A percentile compares a stretch with the other conserved stretches of the same genome.
Evolutionary conservation across 2,888 invertebrate species (phyloP).

Genomic region (Hydropsyche betteni): DNA sequence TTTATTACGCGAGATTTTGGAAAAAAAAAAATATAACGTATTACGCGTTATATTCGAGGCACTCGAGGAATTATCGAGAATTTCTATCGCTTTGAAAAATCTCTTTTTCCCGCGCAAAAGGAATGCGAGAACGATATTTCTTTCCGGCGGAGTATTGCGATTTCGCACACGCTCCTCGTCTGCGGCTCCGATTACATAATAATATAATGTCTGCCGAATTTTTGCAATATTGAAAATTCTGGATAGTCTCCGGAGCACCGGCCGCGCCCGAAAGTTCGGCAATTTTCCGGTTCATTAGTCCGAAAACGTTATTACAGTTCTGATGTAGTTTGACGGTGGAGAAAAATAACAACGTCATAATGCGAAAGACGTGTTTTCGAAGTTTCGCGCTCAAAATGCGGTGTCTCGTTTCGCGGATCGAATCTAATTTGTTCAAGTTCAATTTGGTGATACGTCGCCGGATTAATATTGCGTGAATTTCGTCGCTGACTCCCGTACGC

Average conservation of each 20-base stretch:
- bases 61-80: conserved; percentile 29
- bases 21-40: background rate
- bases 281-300: conserved; percentile 25
- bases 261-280: conserved; percentile 1
- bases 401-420: no score
- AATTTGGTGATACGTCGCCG: no score
- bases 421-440: no score
- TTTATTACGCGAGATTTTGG: conserved; percentile 9
- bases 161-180: background rate
- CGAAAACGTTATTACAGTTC: conserved; percentile 14
- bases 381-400: no score
- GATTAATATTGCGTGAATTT: no score
- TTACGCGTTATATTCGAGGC: background rate
- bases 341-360: background rate
- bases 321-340: conserved; percentile 5
- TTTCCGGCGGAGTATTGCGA: background rate
- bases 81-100: conserved; percentile 31
- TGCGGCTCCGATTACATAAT: background rate
- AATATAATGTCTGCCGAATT: background rate
- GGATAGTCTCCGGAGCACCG: no score
- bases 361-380: no score
- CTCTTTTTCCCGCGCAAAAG: conserved; percentile 4
- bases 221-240: background rate
- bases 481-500: no score
- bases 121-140: conserved; percentile 28